These are phyloP conservation scores for Eupeodes corollae DNA, from an alignment of 1,140 invertebrate genomes.

Conservation along the genomic window DNA sequence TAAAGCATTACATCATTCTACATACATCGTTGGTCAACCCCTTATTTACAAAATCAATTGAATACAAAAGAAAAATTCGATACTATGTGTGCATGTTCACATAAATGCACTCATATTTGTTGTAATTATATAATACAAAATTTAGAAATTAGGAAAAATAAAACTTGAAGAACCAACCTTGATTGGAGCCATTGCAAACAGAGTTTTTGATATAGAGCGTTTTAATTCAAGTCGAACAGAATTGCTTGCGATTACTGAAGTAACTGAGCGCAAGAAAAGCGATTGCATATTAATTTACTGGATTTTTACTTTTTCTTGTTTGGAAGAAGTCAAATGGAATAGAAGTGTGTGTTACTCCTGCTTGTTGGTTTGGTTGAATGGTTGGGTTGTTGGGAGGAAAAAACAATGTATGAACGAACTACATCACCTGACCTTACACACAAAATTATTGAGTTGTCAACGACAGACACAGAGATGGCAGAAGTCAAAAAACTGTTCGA, in stretches of 20 bases:
- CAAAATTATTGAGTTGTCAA: no score
- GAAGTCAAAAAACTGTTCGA: no score
- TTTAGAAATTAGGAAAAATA: neutral
- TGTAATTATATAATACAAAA: neutral
- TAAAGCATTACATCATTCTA: neutral
- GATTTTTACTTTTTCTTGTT: no score
- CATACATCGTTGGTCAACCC: neutral
- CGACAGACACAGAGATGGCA: no score
- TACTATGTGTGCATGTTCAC: neutral
- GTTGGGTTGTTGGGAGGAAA: no score
- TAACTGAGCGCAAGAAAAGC: neutral
- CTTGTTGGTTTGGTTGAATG: no score
- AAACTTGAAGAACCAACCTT: slow-evolving; percentile 12
- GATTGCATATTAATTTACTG: neutral
- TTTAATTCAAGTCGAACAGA: neutral
- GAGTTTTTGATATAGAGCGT: slow-evolving; percentile 7
- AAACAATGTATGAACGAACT: no score
- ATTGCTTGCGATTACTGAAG: neutral
- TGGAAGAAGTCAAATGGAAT: no score
- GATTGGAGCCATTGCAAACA: slow-evolving; percentile 14
- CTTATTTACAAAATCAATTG: neutral
- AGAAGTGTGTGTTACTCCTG: no score
- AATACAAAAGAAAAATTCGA: neutral
- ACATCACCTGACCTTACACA: no score
- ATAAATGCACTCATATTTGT: neutral